Evolutionary conservation across 2,797 vertebrate genomes (phyloP).

Genomic region (Typhlichthys eigenmanni): DNA sequence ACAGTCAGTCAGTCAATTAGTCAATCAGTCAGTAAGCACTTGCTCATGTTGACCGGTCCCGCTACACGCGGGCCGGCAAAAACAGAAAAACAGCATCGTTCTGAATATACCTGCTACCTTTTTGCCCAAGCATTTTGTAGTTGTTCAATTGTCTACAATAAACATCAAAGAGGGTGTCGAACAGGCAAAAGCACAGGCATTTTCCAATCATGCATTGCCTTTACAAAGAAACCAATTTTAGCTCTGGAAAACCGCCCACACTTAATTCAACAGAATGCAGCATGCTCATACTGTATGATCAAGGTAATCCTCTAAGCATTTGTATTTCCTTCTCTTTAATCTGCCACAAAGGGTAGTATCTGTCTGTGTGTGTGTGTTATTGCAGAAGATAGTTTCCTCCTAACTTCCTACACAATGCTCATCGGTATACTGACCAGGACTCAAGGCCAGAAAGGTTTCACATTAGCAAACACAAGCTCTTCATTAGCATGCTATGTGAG

Average conservation of each 20-base stretch:
- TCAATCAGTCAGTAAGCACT: too few relatives aligned
- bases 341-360: constrained; percentile 9
- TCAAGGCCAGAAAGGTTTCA: neutral
- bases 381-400: constrained; percentile 17
- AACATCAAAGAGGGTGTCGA: constrained; percentile 19
- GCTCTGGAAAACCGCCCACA: neutral
- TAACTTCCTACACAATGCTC: constrained; percentile 9
- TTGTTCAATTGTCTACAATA: constrained; percentile 11
- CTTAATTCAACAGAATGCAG: constrained; percentile 7
- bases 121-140: neutral
- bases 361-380: constrained; percentile 7
- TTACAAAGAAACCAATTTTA: constrained; percentile 23
- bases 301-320: constrained; percentile 28
- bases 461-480: constrained; percentile 4
- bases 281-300: constrained; percentile 15
- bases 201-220: constrained; percentile 8
- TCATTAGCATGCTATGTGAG: constrained; percentile 5
- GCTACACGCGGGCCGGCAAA: too few relatives aligned
- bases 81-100: too few relatives aligned
- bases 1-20: too few relatives aligned
- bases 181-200: constrained; percentile 14
- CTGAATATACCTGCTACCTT: constrained; percentile 1
- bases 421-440: neutral
- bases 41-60: too few relatives aligned
- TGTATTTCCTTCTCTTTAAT: constrained; percentile 30